Conservation (phyloP, 2,113 vertebrate species). For the Bufo bufo region DNA sequence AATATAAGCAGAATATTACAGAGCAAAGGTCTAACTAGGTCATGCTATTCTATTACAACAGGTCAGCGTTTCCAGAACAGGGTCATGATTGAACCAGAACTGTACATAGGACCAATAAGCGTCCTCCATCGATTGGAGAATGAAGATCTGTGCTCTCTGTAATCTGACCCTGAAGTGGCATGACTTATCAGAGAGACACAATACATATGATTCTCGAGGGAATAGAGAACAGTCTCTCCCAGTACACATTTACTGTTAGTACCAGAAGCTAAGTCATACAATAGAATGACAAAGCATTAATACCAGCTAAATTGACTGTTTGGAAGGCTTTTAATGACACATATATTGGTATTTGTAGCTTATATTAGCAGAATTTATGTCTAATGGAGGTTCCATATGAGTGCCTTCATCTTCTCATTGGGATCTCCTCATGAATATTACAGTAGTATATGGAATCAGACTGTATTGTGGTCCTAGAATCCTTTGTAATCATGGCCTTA, state of each 20-base stretch:
- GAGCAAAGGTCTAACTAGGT: neutral
- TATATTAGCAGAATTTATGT: neutral
- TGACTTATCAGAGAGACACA: neutral
- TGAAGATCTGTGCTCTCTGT: neutral
- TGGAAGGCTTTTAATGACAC: neutral
- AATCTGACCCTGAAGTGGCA: neutral
- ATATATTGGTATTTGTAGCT: neutral
- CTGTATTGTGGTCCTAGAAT: neutral
- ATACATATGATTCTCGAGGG: neutral
- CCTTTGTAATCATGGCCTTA: neutral
- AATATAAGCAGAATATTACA: neutral
- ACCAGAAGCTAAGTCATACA: neutral
- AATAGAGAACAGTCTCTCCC: neutral
- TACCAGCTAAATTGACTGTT: neutral
- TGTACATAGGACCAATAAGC: neutral
- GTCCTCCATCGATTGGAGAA: neutral
- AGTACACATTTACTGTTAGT: neutral
- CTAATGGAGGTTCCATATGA: neutral
- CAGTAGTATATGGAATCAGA: neutral
- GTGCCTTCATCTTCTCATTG: neutral
- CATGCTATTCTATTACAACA: slow-evolving; percentile 34
- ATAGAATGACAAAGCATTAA: neutral
- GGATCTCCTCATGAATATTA: neutral
- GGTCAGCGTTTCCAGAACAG: slow-evolving; percentile 26
- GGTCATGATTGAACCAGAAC: slow-evolving; percentile 1